Conservation (phyloP, 2,888 invertebrate genomes). For the Standfussiana lucernea region DNA sequence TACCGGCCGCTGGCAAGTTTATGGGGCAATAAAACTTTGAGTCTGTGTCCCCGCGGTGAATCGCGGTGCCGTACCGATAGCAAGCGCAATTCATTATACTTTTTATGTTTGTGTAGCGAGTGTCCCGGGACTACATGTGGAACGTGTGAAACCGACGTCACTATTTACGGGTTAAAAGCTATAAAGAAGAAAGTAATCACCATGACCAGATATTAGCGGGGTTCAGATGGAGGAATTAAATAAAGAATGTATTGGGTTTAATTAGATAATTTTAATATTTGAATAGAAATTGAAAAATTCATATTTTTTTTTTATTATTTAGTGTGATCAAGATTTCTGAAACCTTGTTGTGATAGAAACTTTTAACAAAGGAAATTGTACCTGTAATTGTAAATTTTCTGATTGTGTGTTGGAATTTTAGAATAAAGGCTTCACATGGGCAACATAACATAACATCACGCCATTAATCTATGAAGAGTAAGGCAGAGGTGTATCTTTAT, state of each 20-base stretch:
- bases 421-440: neutral
- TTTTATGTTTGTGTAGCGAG: slow-evolving; percentile 55
- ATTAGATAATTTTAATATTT: slow-evolving; percentile 14
- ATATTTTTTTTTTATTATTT: neutral
- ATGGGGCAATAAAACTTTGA: slow-evolving; percentile 84
- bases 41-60: slow-evolving; percentile 82
- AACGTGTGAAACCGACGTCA: slow-evolving; percentile 61
- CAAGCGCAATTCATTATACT: slow-evolving; percentile 64
- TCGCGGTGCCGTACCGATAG: slow-evolving; percentile 76
- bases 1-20: slow-evolving; percentile 81
- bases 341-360: neutral
- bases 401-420: neutral
- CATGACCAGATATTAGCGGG: slow-evolving; percentile 27
- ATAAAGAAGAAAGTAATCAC: slow-evolving; percentile 42
- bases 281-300: neutral
- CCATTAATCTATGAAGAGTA: neutral
- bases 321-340: neutral
- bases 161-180: slow-evolving; percentile 16
- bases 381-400: neutral
- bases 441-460: neutral
- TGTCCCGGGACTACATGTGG: slow-evolving; percentile 34
- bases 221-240: slow-evolving; percentile 27
- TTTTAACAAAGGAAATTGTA: neutral
- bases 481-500: neutral
- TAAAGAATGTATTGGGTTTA: neutral